Conservation (phyloP, 2,797 vertebrate species). For the Bradypus variegatus region DNA sequence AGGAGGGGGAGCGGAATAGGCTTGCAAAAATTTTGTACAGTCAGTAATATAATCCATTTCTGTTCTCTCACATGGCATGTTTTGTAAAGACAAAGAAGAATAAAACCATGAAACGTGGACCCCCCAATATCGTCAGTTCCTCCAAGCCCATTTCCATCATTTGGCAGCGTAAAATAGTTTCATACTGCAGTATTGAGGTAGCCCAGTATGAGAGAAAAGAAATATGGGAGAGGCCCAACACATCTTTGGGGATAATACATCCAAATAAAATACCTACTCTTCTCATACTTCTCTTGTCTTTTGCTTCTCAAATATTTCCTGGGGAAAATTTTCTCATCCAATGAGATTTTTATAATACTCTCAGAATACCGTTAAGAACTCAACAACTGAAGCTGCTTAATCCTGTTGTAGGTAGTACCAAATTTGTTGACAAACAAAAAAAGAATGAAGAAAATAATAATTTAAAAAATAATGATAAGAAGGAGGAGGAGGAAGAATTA, state of each 20-base stretch:
- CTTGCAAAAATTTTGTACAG: background rate
- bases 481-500: background rate
- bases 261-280: background rate
- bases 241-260: background rate
- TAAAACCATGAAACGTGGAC: background rate
- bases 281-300: background rate
- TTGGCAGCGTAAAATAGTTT: background rate
- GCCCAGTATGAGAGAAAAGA: background rate
- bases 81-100: background rate
- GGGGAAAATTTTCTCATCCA: background rate
- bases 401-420: background rate
- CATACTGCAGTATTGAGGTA: background rate
- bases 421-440: constrained; percentile 14
- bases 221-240: background rate
- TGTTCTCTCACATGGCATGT: background rate
- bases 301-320: constrained; percentile 13
- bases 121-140: background rate
- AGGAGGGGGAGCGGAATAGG: too few species aligned
- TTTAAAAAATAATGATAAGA: background rate
- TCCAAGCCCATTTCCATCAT: background rate
- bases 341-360: background rate
- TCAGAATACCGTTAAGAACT: background rate
- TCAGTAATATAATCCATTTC: background rate
- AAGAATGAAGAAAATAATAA: background rate
- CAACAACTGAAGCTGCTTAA: background rate